Evolutionary conservation across 1,140 invertebrate species (phyloP), one percentile per base, ranked within the genome.

Genomic region (Eciton burchellii): DNA sequence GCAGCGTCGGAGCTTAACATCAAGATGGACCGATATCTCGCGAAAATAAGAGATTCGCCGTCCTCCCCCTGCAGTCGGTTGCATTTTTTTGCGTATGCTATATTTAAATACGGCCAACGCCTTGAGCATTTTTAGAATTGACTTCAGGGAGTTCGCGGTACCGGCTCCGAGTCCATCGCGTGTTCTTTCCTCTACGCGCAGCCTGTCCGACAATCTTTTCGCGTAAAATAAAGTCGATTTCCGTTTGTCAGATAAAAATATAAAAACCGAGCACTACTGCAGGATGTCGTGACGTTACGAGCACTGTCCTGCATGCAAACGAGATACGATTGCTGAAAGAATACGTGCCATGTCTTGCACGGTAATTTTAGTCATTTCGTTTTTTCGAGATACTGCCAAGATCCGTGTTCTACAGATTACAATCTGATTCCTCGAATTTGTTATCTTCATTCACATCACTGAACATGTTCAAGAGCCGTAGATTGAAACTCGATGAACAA

Each of bases 101-200:
- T 94, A 93, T 93, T 93, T 93, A 93, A 92, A 85, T 66, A 49
- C 77, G 90, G 74, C 89, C 89, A 89, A 91, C 88, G 89, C 83
- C 84, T 82, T 84, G 86, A 91, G 84, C 90, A 91, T 92, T 93
- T 94, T 93, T 93, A 93, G 91, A 92, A 90, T 87, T 79, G 79
- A 81, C 84, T 89, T 89, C 83, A 84, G 73, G 81, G 84, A 91
- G 90, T 90, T 87, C 89, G n/a, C 72, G 70, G 47, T 82, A 73
- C 19, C 47, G 19, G 62, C 76, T 26, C 16, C 24, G 26, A 62
- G 81, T 21, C 26, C 41, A 57, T 19, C 81, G 68, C 62, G 62
- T 19, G 29, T n/a, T 49, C 49, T 56, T 19, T 29, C 45, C 73
- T 65, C 35, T 21, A 24, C n/a, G 3, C 49, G 14, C 45, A 26